A percentile compares a stretch with the other conserved stretches of the same genome.
Conservation (phyloP, 2,797 vertebrate species). For the Enteromius afrohamiltoni region DNA sequence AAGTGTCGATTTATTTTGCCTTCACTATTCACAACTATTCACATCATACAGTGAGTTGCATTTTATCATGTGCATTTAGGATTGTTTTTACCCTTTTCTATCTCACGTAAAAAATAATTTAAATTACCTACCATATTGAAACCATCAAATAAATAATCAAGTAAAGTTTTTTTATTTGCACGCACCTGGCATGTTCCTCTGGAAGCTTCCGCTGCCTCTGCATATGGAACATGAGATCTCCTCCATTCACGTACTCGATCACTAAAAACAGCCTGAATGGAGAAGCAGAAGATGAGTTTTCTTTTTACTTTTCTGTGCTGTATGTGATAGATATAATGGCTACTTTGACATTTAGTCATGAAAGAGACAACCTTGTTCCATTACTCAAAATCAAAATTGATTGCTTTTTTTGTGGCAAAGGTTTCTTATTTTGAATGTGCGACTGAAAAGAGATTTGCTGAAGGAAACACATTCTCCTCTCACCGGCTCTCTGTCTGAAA, state of each 20-base stretch:
- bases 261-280: constrained; percentile 90
- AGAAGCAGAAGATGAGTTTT: not conserved
- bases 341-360: not conserved
- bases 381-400: not conserved
- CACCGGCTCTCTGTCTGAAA: constrained; percentile 98
- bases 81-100: not conserved
- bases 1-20: constrained; percentile 4
- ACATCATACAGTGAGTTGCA: not conserved
- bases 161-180: not conserved
- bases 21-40: not conserved
- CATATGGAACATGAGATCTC: constrained; percentile 99
- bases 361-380: constrained; percentile 2
- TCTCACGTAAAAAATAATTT: not conserved
- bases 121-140: not conserved
- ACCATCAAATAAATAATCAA: not conserved
- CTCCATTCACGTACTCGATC: constrained; percentile 96
- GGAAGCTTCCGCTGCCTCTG: constrained; percentile 96
- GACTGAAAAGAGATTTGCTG: not conserved
- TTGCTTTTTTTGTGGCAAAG: not conserved
- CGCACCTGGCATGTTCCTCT: constrained; percentile 94
- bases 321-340: not conserved
- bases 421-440: not conserved
- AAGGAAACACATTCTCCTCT: constrained; percentile 63
- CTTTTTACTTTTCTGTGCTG: not conserved
- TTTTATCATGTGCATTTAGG: not conserved